Percentiles rank a stretch among this genome's conserved stretches.
Conservation (phyloP, 1,140 invertebrate species). For the Adelges cooleyi region DNA sequence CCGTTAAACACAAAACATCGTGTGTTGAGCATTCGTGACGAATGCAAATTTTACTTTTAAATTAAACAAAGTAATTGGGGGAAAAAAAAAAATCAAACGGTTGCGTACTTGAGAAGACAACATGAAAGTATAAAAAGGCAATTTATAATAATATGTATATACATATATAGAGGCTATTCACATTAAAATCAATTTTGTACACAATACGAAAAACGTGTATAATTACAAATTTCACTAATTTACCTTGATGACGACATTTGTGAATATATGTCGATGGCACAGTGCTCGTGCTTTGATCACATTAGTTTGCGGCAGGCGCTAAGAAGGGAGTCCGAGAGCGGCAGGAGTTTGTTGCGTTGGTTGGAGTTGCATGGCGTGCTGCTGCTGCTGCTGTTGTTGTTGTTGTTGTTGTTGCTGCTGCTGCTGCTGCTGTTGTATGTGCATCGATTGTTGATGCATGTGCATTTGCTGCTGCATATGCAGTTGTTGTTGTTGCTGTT, state of each 20-base stretch:
- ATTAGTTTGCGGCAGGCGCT: background rate
- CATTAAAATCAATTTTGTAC: background rate
- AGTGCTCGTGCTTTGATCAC: conserved; percentile 19
- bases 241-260: conserved; percentile 9
- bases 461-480: background rate
- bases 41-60: no score
- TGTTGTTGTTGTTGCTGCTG: conserved; percentile 11
- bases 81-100: background rate
- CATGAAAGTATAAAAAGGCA: background rate
- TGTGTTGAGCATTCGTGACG: no score
- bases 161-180: no score
- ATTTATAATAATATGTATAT: background rate
- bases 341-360: conserved; percentile 3
- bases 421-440: conserved; percentile 3
- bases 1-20: no score
- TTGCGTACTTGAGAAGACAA: background rate
- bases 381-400: conserved; percentile 10
- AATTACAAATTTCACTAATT: conserved; percentile 24
- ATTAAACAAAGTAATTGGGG: no score
- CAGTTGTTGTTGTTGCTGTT: conserved; percentile 2
- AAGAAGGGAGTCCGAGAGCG: conserved; percentile 22
- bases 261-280: background rate
- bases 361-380: conserved; percentile 15
- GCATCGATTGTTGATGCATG: conserved; percentile 12
- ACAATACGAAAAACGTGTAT: conserved; percentile 1